These are phyloP conservation scores for Coluber constrictor DNA, from an alignment of 2,797 vertebrate genomes.

Conservation along the genomic window DNA sequence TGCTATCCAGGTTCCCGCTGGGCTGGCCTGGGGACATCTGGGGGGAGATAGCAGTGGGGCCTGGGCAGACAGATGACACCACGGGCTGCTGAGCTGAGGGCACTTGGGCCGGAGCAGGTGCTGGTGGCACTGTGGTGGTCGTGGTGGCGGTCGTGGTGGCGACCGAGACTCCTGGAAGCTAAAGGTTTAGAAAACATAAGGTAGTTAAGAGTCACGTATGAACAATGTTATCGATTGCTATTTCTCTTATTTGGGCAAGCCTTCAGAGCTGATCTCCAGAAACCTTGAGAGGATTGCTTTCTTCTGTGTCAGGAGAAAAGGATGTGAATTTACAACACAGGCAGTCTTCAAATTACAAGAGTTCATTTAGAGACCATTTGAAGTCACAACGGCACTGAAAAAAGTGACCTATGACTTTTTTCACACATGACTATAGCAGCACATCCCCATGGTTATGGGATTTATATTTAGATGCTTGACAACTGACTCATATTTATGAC, in stretches of 20 bases:
- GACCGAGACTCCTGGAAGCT: constrained; percentile 12
- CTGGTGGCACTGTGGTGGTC: neutral
- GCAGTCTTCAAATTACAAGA: neutral
- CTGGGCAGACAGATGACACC: neutral
- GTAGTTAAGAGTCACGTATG: neutral
- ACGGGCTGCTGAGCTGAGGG: neutral
- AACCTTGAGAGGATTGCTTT: neutral
- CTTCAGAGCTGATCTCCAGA: neutral
- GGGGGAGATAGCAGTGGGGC: neutral
- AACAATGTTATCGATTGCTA: neutral
- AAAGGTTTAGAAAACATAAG: neutral
- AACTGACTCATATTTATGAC: neutral
- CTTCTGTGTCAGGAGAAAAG: neutral
- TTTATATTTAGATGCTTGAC: neutral
- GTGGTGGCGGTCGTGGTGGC: neutral
- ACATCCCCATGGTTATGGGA: neutral
- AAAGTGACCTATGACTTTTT: neutral
- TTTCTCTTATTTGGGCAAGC: neutral
- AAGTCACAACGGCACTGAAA: neutral
- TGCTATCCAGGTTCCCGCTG: constrained; percentile 85
- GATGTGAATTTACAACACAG: neutral
- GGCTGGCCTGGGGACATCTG: constrained; percentile 35
- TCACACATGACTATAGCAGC: neutral
- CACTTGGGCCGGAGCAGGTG: neutral
- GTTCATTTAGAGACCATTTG: neutral